phyloP scores from a whole-genome alignment of 2,113 vertebrate genomes.

The Quiscalus mexicanus region DNA sequence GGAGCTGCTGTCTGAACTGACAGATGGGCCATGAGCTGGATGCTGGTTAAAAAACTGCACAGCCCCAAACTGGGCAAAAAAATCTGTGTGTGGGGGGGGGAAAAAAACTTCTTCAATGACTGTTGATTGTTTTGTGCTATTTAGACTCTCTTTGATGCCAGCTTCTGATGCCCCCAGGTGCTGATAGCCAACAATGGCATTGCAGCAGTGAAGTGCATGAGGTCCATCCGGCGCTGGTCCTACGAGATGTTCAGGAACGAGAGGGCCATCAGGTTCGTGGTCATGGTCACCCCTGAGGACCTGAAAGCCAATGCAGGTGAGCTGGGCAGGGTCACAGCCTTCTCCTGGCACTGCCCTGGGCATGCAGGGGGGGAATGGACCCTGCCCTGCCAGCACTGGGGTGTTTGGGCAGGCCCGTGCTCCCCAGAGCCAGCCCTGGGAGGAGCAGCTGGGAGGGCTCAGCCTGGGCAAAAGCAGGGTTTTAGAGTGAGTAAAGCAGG shows the following conservation, averaged over 20 bases:
- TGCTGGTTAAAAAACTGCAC: background rate
- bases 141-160: background rate
- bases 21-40: background rate
- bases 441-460: no score
- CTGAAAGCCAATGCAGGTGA: conserved; percentile 97
- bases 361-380: fast-evolving
- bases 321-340: background rate
- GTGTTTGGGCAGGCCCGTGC: no score
- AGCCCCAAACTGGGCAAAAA: background rate
- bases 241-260: conserved; percentile 99
- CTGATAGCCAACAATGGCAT: conserved; percentile 99
- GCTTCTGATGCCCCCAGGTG: conserved; percentile 77
- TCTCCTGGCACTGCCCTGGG: background rate
- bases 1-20: background rate
- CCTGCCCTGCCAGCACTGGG: fast-evolving
- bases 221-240: conserved; percentile 98
- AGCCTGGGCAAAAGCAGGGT: background rate
- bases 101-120: background rate
- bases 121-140: background rate
- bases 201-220: conserved; percentile 98
- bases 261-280: conserved; percentile 94
- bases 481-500: background rate
- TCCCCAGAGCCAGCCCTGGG: no score
- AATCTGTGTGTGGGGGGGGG: background rate
- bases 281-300: conserved; percentile 99